Evolutionary conservation across 2,797 vertebrate species (phyloP).

Genomic region (Tauraco hartlaubi): DNA sequence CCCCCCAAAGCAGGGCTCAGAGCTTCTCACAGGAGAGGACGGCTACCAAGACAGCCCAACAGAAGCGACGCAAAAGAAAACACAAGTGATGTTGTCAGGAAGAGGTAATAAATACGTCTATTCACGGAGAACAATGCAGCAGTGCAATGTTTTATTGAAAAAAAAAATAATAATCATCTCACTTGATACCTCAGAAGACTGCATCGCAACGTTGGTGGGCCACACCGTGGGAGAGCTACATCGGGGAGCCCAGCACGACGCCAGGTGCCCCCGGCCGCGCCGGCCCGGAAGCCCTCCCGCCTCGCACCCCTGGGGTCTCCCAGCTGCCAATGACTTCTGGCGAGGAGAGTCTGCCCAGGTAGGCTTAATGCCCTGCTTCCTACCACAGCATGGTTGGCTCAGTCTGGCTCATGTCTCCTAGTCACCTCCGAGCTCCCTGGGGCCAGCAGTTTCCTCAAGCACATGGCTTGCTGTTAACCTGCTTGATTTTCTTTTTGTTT

Average conservation of each 20-base stretch:
- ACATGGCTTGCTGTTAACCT: slow-evolving; percentile 4
- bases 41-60: background rate
- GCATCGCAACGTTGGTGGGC: slow-evolving; percentile 19
- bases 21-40: background rate
- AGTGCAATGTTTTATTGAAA: slow-evolving; percentile 74
- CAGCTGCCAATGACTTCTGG: background rate
- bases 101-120: background rate
- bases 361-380: slow-evolving; percentile 26
- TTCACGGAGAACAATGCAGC: slow-evolving; percentile 58
- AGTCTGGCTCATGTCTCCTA: background rate
- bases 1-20: too few species aligned
- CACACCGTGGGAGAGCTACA: background rate
- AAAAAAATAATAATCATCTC: slow-evolving; percentile 47
- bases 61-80: background rate
- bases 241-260: background rate
- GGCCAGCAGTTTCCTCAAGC: background rate
- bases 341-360: background rate
- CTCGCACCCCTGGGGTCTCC: background rate
- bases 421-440: background rate
- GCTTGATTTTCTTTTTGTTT: background rate
- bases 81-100: fast-evolving
- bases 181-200: slow-evolving; percentile 67
- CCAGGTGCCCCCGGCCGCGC: fast-evolving
- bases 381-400: background rate
- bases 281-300: background rate